Base-by-base conservation (phyloP, 1,140 invertebrate species). In the Microplitis demolitor region DNA sequence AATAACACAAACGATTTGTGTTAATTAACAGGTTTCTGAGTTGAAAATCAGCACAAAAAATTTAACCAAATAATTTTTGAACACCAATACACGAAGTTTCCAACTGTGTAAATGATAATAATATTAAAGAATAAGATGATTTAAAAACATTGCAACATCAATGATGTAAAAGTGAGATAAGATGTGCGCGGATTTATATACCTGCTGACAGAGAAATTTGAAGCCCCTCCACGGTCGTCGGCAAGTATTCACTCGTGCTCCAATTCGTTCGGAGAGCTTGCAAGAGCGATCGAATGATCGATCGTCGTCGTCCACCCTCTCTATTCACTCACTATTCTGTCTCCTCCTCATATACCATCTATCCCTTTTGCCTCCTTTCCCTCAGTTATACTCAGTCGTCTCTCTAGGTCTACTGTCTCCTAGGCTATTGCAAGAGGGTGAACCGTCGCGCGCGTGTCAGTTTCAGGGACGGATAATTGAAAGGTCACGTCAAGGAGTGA, bases 401-500 rank as follows among this genome's bases (percentile, higher is more conserved):
- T 24, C 24, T 24, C 24, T 24, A 24, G 24, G 24, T 54, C 37
- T 63, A 39, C 39, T 54, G 45, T 24, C 51, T 45, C 39, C 6
- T 45, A 45, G 39, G 39, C 39, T 45, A 45, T 45, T 45, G 39
- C 39, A 45, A 45, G 60, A 56, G 35, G 58, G 37, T 53, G 58
- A 56, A 64, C 34, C 16, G 37, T 16, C 51, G 45, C 5, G 37
- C 35, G 64, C 50, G 68, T 71, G 68, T 58, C 54, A 76, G 63
- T 76, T 73, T 68, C 69, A 71, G 35, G 51, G 72, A 14, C 69
- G 71, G 51, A 54, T 76, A 76, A 76, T 75, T 77, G 69, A 77
- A 77, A 77, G 66, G 62, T 70, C 39, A 16, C 50, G 51, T 72
- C 45, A 73, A 66, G 56, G 58, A 53, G 71, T 72, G 54, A 66